Percentiles rank a stretch among this genome's conserved stretches.
Evolutionary conservation across 2,113 vertebrate species (phyloP).

Genomic region (Proteles cristata): DNA sequence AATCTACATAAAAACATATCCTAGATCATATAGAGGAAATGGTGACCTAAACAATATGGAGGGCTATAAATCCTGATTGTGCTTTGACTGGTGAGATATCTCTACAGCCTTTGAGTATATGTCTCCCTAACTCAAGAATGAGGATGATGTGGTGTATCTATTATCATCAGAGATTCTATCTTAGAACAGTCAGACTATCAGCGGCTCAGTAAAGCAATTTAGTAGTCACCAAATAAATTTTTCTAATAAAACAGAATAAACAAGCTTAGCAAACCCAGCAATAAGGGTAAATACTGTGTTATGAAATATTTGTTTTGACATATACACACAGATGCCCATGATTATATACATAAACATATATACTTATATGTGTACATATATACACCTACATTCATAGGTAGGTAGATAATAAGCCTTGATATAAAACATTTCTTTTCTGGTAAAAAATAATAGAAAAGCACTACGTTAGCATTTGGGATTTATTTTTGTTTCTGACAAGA

Average conservation of each 20-base stretch:
- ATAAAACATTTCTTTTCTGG: not conserved
- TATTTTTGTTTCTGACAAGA: not conserved
- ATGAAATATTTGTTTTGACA: not conserved
- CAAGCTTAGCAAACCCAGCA: not conserved
- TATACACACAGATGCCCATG: not conserved
- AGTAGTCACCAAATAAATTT: not conserved
- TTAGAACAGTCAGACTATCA: not conserved
- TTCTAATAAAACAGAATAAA: constrained; percentile 1
- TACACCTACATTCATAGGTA: not conserved
- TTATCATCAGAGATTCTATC: not conserved
- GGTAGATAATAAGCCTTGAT: not conserved
- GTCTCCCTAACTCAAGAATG: not conserved
- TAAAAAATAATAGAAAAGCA: not conserved
- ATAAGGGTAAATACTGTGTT: not conserved
- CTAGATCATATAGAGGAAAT: not conserved
- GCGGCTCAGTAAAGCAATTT: not conserved
- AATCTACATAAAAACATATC: not conserved
- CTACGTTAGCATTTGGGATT: not conserved
- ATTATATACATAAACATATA: not conserved
- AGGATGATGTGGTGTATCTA: not conserved
- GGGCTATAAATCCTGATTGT: not conserved
- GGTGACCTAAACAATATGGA: not conserved
- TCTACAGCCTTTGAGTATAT: not conserved
- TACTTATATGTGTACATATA: not conserved
- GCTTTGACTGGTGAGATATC: not conserved